Base-by-base conservation (phyloP, 2,797 vertebrate genomes). In the Chromobotia macracanthus region DNA sequence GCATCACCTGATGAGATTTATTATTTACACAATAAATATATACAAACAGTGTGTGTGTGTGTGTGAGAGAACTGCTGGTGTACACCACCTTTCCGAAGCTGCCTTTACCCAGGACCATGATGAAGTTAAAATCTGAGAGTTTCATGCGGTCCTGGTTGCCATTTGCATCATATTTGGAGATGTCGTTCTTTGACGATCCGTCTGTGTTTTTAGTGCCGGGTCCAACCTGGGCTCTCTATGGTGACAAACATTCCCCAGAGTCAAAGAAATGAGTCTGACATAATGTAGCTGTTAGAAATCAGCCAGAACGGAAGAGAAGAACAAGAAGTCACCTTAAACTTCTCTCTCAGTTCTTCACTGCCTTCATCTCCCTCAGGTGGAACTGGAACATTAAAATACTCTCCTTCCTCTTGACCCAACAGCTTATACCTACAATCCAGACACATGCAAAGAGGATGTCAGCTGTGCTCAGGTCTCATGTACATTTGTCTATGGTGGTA, bases 91-190 rank as follows among this genome's bases (percentile, higher is more conserved):
- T 99, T 79, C 97, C 97, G 44, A 99, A 99, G 91, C 97, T 99
- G 65, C 97, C 97, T 86, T 98, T 99, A 0, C 97, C 97, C 85
- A 99, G 91, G 75, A 99, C 97, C 96, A 98, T 99, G 86, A 99
- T 89, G 88, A 99, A 99, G 88, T 96, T 99, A 88, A 99, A 99
- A 84, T 99, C 97, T 0, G 95, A 93, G 28, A 97, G 94, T 73
- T 98, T 99, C 92, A 99, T 94, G 0, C 96, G 95, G 80, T 99
- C 97, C 75, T 96, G 91, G 89, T 95, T 98, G 60, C 97, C 97
- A 0, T 99, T 99, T 93, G 94, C 96, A 90, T 99, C 97, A 0
- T 96, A 94, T 75, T 96, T 98, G 69, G 96, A 95, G 41, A 95
- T 92, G 19, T 95, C 94, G 21, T 95, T 95, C 10, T 88, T 83